Evolutionary conservation across 2,113 vertebrate species (phyloP), one percentile per base, ranked within the genome.

Genomic region (Emydocephalus ijimae): DNA sequence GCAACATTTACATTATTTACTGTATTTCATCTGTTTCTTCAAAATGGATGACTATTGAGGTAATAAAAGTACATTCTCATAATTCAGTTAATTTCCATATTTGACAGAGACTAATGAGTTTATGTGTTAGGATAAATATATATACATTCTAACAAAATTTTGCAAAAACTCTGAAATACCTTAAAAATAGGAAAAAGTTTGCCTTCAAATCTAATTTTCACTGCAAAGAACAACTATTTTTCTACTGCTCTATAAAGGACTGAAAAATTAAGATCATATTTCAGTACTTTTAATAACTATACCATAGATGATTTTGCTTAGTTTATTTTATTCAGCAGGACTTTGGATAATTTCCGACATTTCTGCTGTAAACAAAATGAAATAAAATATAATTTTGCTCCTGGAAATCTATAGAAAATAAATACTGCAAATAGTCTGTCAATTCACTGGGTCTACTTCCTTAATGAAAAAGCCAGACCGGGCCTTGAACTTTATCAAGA

Each of bases 401-500:
- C 15, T 55, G 56, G 86, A 87, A 93, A 81, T 48, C 64, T 87
- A 93, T 26, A 90, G 50, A 94, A 92, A 88, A 93, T 8, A 0
- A 54, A 90, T 56, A 52, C 54, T 93, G 90, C 94, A 95, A 95
- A 43, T 18, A 14, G 91, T 94, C 88, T 93, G 50, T 90, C 92
- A 96, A 95, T 95, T 96, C 95, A 52, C 94, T 1, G 88, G 97
- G 95, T 95, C 95, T 93, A 3, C 87, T 93, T 94, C 96, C 95
- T 93, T 61, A 96, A 94, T 89, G 92, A 96, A 97, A 97, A 97
- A 96, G 93, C 91, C 95, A 96, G 93, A 91, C 92, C 91, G 96
- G 97, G 92, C 92, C 96, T 96, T 96, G 90, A 97, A 97, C 96
- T 98, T 97, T 95, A 98, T 98, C 97, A 97, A 94, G 97, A 98